These are phyloP conservation scores for Drosophila subquinaria DNA, from an alignment of 2,888 invertebrate species.

Conservation along the genomic window DNA sequence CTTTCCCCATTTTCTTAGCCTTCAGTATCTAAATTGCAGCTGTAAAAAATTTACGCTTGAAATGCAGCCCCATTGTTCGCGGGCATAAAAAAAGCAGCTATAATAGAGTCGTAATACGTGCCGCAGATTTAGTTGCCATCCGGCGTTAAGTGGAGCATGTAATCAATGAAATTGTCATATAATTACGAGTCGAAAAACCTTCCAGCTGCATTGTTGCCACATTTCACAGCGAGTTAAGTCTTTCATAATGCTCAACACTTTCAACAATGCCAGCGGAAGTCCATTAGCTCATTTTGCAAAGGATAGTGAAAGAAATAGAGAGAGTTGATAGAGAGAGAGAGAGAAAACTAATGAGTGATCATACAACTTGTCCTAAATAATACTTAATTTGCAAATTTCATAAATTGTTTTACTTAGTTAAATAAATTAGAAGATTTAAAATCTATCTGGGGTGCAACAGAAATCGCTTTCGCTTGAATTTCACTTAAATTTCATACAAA, in stretches of 20 bases:
- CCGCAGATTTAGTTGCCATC: slow-evolving; percentile 62
- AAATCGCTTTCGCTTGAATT: no score
- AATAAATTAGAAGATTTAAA: neutral
- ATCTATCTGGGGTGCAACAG: no score
- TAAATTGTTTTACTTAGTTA: no score
- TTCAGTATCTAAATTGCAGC: slow-evolving; percentile 49
- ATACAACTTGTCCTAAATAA: neutral
- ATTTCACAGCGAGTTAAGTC: slow-evolving; percentile 16
- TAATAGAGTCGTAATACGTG: slow-evolving; percentile 68
- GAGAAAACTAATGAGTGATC: neutral
- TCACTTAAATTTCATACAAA: no score
- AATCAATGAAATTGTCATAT: slow-evolving; percentile 73
- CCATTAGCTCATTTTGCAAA: slow-evolving; percentile 25
- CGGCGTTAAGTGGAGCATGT: slow-evolving; percentile 52
- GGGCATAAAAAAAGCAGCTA: slow-evolving; percentile 30
- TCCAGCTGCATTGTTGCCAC: slow-evolving; percentile 39
- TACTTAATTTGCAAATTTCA: no score
- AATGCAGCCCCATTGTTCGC: slow-evolving; percentile 63
- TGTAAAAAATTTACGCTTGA: slow-evolving; percentile 63
- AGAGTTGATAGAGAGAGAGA: slow-evolving; percentile 1
- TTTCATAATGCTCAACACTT: slow-evolving; percentile 13
- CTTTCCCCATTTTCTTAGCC: neutral
- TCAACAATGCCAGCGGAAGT: slow-evolving; percentile 33
- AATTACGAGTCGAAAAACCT: slow-evolving; percentile 54
- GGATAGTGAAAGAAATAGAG: neutral